Evolutionary conservation across 2,113 vertebrate genomes (phyloP).

Genomic region (Vanacampus margaritifer): DNA sequence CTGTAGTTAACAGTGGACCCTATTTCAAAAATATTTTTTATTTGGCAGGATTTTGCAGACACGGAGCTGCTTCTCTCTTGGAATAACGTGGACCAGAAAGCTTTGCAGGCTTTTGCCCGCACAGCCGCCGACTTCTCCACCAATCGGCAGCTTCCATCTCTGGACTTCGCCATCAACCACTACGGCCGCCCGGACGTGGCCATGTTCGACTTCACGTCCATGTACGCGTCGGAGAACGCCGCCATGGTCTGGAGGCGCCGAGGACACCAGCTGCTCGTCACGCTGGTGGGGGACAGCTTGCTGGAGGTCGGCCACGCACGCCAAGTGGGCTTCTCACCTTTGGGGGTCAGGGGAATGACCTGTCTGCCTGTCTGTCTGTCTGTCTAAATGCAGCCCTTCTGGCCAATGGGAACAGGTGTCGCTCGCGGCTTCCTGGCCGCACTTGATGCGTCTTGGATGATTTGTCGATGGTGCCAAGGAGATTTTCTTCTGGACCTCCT

Average conservation of each 20-base stretch:
- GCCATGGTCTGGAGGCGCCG: constrained; percentile 83
- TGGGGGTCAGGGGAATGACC: too few relatives aligned
- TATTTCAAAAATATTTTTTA: too few relatives aligned
- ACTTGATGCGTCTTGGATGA: constrained; percentile 96
- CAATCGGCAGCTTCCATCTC: constrained; percentile 83
- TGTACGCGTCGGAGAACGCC: constrained; percentile 92
- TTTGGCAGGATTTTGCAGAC: constrained; percentile 82
- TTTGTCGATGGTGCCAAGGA: constrained; percentile 86
- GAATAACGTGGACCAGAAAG: constrained; percentile 89
- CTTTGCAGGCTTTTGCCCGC: constrained; percentile 83
- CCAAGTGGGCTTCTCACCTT: background rate
- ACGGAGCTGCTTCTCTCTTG: constrained; percentile 86
- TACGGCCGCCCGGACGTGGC: constrained; percentile 94
- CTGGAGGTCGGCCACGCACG: constrained; percentile 78
- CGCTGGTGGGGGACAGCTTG: constrained; percentile 93
- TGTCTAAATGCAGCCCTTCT: constrained; percentile 81
- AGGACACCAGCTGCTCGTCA: constrained; percentile 82
- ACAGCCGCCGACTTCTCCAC: constrained; percentile 93
- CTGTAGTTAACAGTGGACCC: too few relatives aligned
- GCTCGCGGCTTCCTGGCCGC: constrained; percentile 93
- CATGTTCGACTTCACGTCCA: constrained; percentile 98
- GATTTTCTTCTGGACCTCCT: constrained; percentile 82
- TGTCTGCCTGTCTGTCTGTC: background rate
- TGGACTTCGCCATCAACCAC: constrained; percentile 96
- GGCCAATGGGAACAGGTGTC: constrained; percentile 97